Evolutionary conservation across 2,888 invertebrate genomes (phyloP).

Genomic region (Trypoxylon attenuatum): DNA sequence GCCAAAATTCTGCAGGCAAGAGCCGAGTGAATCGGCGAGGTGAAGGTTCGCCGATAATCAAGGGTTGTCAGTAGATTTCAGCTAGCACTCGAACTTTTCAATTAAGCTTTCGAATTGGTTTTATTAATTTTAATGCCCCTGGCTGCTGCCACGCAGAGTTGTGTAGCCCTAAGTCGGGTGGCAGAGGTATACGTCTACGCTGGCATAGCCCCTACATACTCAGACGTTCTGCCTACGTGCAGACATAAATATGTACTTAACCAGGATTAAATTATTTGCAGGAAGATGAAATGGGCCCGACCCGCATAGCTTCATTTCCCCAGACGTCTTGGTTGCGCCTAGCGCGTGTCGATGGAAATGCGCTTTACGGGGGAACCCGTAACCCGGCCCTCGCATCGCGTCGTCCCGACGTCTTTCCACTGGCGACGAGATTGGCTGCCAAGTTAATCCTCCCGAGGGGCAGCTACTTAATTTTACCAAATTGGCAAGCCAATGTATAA

Average conservation of each 20-base stretch:
- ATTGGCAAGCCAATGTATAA: slow-evolving; percentile 39
- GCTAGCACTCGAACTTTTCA: slow-evolving; percentile 24
- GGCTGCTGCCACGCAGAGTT: slow-evolving; percentile 12
- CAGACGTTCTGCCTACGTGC: slow-evolving; percentile 43
- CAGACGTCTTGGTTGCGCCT: slow-evolving; percentile 58
- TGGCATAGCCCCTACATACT: slow-evolving; percentile 16
- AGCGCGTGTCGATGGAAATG: slow-evolving; percentile 56
- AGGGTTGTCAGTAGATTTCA: slow-evolving; percentile 3
- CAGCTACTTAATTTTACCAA: slow-evolving; percentile 53
- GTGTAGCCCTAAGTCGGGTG: slow-evolving; percentile 38
- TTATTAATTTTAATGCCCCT: slow-evolving; percentile 50
- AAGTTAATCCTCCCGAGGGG: slow-evolving; percentile 45
- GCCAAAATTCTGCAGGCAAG: not conserved
- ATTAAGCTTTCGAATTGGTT: slow-evolving; percentile 43
- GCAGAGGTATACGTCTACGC: slow-evolving; percentile 35
- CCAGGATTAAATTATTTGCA: slow-evolving; percentile 62
- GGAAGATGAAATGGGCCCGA: slow-evolving; percentile 60
- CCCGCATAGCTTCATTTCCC: slow-evolving; percentile 61
- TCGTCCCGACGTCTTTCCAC: slow-evolving; percentile 32
- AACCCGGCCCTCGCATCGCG: too few relatives aligned
- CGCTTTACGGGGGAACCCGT: slow-evolving; percentile 38
- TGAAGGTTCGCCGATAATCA: not conserved
- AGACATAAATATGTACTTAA: slow-evolving; percentile 63
- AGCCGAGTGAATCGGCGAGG: not conserved
- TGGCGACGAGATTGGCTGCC: slow-evolving; percentile 49